phyloP scores from a whole-genome alignment of 2,888 invertebrate species.

The Pomacea canaliculata region DNA sequence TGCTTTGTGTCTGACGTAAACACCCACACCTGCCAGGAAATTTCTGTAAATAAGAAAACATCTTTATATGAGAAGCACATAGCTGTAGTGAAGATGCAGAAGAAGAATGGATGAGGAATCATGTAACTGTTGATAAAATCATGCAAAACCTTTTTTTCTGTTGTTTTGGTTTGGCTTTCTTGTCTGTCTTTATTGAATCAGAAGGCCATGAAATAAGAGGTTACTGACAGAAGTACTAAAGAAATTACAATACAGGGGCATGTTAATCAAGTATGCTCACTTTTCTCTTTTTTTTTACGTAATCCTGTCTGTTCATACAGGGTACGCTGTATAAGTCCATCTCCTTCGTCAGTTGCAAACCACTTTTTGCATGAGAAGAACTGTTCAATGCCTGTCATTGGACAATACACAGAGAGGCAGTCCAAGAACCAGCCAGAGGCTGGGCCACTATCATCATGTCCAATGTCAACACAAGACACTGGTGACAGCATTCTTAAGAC shows the following conservation, averaged over 20 bases:
- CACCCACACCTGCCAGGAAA: slow-evolving; percentile 65
- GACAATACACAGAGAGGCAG: slow-evolving; percentile 64
- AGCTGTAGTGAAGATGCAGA: background rate
- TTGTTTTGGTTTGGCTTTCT: too few relatives aligned
- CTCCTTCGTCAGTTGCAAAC: slow-evolving; percentile 66
- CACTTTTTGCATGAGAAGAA: slow-evolving; percentile 67
- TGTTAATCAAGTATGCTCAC: slow-evolving; percentile 43
- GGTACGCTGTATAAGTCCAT: slow-evolving; percentile 65
- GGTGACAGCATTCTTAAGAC: slow-evolving; percentile 64
- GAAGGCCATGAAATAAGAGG: too few relatives aligned
- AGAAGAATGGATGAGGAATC: background rate
- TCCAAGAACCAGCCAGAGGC: slow-evolving; percentile 68
- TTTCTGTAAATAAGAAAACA: slow-evolving; percentile 48
- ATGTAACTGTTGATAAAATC: too few relatives aligned
- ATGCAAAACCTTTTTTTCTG: too few relatives aligned
- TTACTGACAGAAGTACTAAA: too few relatives aligned
- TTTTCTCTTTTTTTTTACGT: slow-evolving; percentile 61
- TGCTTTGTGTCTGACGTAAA: slow-evolving; percentile 62
- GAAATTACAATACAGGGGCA: background rate
- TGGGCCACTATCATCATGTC: slow-evolving; percentile 67
- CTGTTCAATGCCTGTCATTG: slow-evolving; percentile 67
- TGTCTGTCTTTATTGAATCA: too few relatives aligned
- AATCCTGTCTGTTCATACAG: slow-evolving; percentile 62
- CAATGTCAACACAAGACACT: slow-evolving; percentile 63
- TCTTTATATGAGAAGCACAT: background rate